Conservation (phyloP, 30 jellyfish, hydroid and myxozoan species). For the Calvadosia cruxmelitensis region DNA sequence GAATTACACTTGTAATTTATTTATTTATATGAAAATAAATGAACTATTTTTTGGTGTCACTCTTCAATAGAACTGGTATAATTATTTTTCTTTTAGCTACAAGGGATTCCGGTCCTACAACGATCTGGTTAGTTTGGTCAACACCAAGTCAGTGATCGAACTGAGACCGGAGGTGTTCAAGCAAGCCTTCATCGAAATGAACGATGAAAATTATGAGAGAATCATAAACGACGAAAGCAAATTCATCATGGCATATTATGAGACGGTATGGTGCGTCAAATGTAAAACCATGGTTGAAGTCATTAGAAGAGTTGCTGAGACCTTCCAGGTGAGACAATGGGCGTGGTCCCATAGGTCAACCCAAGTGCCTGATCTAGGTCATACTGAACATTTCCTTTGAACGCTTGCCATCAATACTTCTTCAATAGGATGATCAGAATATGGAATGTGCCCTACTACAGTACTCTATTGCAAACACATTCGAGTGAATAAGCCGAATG, state of each 20-base stretch:
- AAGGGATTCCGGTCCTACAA: constrained; percentile 43
- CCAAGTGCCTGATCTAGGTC: no score
- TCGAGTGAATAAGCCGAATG: no score
- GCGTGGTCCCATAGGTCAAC: no score
- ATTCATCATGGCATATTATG: constrained; percentile 46
- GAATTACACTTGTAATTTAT: no score
- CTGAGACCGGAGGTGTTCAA: constrained; percentile 19
- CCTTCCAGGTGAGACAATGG: constrained; percentile 53
- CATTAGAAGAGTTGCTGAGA: constrained; percentile 44
- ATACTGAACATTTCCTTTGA: no score
- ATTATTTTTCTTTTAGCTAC: constrained; percentile 16
- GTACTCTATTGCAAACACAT: no score
- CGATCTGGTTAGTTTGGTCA: constrained; percentile 32
- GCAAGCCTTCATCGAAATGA: constrained; percentile 46
- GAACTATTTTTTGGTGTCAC: no score
- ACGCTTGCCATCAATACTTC: no score
- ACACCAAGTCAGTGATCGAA: constrained; percentile 22
- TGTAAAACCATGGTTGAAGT: constrained; percentile 53
- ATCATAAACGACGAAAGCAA: constrained; percentile 45
- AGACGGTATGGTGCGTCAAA: constrained; percentile 76
- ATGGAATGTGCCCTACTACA: no score
- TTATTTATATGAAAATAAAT: no score
- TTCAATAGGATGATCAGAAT: no score
- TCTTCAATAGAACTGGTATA: no score
- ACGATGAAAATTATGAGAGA: constrained; percentile 61